Conservation (phyloP, 2,113 vertebrate species). For the Sinocyclocheilus maitianheensis region DNA sequence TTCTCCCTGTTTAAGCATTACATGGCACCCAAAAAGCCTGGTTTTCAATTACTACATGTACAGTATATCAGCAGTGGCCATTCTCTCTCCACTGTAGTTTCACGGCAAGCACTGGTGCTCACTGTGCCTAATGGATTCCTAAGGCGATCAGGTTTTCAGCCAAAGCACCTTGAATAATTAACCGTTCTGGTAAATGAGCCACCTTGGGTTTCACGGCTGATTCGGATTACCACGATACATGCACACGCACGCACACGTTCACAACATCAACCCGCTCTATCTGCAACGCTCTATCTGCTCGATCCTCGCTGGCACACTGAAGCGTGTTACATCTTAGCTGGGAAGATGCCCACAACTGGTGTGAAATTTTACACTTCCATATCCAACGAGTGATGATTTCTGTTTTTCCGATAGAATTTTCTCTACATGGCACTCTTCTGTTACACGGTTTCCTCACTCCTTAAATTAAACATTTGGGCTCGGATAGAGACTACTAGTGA, state of each 20-base stretch:
- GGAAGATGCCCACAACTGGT: constrained; percentile 62
- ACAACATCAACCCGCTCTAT: constrained; percentile 54
- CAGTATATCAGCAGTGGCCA: constrained; percentile 11
- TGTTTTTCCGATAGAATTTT: constrained; percentile 57
- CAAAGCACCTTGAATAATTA: constrained; percentile 78
- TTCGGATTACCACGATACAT: constrained; percentile 71
- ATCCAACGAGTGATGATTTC: constrained; percentile 59
- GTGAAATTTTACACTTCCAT: constrained; percentile 73
- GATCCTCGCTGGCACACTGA: constrained; percentile 63
- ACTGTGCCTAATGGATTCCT: constrained; percentile 61
- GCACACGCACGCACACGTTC: constrained; percentile 62
- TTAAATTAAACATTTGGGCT: constrained; percentile 20
- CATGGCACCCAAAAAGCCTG: constrained; percentile 30
- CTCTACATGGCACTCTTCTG: constrained; percentile 36
- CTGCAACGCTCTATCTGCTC: constrained; percentile 67
- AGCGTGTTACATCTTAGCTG: constrained; percentile 68
- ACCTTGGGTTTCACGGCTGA: constrained; percentile 67
- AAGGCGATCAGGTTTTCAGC: constrained; percentile 73
- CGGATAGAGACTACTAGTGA: background rate
- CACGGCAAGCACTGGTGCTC: constrained; percentile 43
- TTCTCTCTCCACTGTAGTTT: constrained; percentile 30
- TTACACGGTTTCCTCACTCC: constrained; percentile 55
- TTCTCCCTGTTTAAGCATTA: constrained; percentile 40
- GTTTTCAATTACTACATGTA: constrained; percentile 40
- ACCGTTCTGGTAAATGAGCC: constrained; percentile 65